Evolutionary conservation across 2,888 invertebrate genomes (phyloP).

Genomic region (Agriotes lineatus): DNA sequence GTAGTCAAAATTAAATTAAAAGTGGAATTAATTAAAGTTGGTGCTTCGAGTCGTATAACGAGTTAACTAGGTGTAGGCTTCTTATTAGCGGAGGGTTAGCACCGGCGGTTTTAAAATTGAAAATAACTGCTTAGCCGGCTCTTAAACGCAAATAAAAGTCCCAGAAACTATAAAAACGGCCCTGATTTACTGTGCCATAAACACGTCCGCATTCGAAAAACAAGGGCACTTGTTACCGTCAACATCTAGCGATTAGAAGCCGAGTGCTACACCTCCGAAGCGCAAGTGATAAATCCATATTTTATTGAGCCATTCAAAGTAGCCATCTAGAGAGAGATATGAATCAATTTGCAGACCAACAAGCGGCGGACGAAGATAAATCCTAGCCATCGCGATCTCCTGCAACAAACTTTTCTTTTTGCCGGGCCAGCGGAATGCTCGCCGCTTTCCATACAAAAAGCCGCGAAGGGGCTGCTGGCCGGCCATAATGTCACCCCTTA

Average conservation of each 20-base stretch:
- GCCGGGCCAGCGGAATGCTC: slow-evolving; percentile 45
- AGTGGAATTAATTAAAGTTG: too few species aligned
- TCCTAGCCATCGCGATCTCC: slow-evolving; percentile 52
- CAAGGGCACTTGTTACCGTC: neutral
- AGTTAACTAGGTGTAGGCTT: too few species aligned
- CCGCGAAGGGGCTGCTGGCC: slow-evolving; percentile 50
- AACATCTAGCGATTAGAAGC: neutral
- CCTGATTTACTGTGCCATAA: neutral
- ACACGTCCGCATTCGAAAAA: neutral
- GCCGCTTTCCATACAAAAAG: slow-evolving; percentile 49
- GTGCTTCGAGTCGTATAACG: too few species aligned
- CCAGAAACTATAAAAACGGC: neutral
- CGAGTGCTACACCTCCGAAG: neutral
- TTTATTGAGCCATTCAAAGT: slow-evolving; percentile 11
- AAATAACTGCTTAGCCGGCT: neutral
- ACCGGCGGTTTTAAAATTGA: neutral
- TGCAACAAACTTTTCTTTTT: slow-evolving; percentile 53
- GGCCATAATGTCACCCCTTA: slow-evolving; percentile 57
- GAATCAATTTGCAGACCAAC: slow-evolving; percentile 48
- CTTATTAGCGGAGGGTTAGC: neutral
- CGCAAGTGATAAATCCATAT: neutral
- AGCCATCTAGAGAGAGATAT: slow-evolving; percentile 35
- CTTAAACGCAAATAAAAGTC: neutral
- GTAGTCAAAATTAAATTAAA: too few species aligned
- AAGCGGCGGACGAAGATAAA: slow-evolving; percentile 51